Percentiles rank a stretch among this genome's conserved stretches.
Conservation (phyloP, 2,113 vertebrate genomes). For the Gasterosteus nipponicus region DNA sequence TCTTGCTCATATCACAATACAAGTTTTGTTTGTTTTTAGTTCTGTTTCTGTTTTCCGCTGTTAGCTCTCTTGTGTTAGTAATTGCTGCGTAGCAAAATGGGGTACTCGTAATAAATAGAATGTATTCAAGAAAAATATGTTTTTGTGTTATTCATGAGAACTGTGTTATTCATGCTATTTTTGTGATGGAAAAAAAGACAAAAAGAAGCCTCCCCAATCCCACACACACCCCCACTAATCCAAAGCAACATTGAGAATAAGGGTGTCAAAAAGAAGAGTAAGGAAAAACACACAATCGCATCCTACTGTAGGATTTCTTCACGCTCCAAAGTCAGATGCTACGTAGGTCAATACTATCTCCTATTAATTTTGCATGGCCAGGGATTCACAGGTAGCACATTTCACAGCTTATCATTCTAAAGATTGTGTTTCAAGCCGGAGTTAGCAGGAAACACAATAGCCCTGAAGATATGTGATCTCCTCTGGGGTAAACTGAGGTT, state of each 20-base stretch:
- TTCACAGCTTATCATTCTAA: conserved; percentile 72
- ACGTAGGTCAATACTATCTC: conserved; percentile 54
- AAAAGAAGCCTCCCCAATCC: background rate
- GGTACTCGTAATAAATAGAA: conserved; percentile 26
- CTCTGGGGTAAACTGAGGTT: conserved; percentile 65
- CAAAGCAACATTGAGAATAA: conserved; percentile 8
- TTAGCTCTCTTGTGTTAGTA: background rate
- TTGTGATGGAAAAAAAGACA: conserved; percentile 8
- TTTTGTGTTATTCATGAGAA: conserved; percentile 28
- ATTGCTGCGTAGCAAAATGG: conserved; percentile 17
- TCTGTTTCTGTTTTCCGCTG: background rate
- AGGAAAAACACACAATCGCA: background rate
- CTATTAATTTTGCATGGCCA: conserved; percentile 76
- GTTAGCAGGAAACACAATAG: conserved; percentile 67
- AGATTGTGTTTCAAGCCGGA: conserved; percentile 71
- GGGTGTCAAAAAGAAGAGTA: background rate
- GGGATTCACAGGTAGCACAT: conserved; percentile 72
- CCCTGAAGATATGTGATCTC: conserved; percentile 54
- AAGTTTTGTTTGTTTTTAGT: conserved; percentile 27
- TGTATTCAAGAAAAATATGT: background rate
- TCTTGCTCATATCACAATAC: conserved; percentile 1
- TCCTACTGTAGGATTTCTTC: conserved; percentile 25
- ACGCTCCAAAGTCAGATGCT: conserved; percentile 49
- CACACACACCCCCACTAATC: background rate
- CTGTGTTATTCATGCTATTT: conserved; percentile 11